phyloP scores from a whole-genome alignment of 2,888 invertebrate species.

The Arrhopalites spinosus region DNA sequence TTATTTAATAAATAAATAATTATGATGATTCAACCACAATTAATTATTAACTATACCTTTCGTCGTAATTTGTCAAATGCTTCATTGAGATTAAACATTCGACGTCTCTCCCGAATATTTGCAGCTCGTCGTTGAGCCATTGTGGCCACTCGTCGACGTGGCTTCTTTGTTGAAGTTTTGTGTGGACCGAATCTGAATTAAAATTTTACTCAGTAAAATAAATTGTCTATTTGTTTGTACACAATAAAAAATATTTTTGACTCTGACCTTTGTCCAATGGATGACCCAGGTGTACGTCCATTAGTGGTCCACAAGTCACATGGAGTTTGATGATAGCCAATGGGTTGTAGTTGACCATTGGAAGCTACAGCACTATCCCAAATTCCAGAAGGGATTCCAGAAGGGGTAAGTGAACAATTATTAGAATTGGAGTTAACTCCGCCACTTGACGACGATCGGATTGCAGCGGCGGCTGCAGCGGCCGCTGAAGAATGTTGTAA shows the following conservation, averaged over 20 bases:
- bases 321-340: neutral
- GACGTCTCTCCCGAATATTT: conserved; percentile 86
- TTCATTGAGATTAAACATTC: conserved; percentile 95
- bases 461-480: conserved; percentile 46
- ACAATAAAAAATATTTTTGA: neutral
- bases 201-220: neutral
- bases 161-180: conserved; percentile 67
- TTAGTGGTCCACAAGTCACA: conserved; percentile 22
- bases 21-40: too few relatives aligned
- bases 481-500: conserved; percentile 42
- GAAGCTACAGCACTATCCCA: conserved; percentile 22
- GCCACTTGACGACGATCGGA: conserved; percentile 26
- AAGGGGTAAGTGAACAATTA: neutral
- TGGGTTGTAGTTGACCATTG: conserved; percentile 3
- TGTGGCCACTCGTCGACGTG: conserved; percentile 84
- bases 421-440: conserved; percentile 23
- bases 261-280: conserved; percentile 21
- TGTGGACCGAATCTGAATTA: conserved; percentile 14
- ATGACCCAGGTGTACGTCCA: conserved; percentile 6
- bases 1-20: too few relatives aligned
- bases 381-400: conserved; percentile 7
- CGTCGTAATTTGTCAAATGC: conserved; percentile 90
- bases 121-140: conserved; percentile 89
- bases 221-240: neutral
- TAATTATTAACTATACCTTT: conserved; percentile 62